Conservation (phyloP, 2,797 vertebrate genomes). For the Perodicticus potto region DNA sequence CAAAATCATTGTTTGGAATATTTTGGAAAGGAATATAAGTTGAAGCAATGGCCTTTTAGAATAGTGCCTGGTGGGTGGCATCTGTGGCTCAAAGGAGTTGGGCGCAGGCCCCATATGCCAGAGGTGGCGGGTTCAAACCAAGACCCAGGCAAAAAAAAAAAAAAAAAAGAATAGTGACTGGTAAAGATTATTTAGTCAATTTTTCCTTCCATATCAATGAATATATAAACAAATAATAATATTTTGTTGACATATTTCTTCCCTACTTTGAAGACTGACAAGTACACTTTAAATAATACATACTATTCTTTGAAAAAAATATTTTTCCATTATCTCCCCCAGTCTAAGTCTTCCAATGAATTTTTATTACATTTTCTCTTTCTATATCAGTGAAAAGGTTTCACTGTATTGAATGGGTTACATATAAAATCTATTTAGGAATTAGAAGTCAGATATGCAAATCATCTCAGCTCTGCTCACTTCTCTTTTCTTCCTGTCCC, state of each 20-base stretch:
- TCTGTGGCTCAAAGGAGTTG: too few relatives aligned
- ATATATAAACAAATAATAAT: neutral
- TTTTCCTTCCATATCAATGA: neutral
- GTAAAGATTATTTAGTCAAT: neutral
- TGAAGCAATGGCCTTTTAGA: neutral
- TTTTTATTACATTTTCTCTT: neutral
- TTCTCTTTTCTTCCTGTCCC: neutral
- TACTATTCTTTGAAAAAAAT: neutral
- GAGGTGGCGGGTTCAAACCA: too few relatives aligned
- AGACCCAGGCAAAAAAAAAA: too few relatives aligned
- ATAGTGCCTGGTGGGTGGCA: too few relatives aligned
- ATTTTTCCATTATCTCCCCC: neutral
- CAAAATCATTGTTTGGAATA: neutral
- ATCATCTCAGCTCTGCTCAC: neutral
- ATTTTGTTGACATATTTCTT: neutral
- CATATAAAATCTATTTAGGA: neutral
- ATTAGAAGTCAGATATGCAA: neutral
- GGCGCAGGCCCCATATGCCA: too few relatives aligned
- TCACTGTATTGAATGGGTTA: neutral
- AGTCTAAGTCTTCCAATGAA: neutral
- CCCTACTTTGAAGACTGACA: neutral
- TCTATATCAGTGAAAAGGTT: neutral
- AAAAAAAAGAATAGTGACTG: too few relatives aligned
- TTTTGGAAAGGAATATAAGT: neutral
- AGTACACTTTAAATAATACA: neutral